phyloP scores from a whole-genome alignment of 2,888 invertebrate species.

The Acleris sparsana region DNA sequence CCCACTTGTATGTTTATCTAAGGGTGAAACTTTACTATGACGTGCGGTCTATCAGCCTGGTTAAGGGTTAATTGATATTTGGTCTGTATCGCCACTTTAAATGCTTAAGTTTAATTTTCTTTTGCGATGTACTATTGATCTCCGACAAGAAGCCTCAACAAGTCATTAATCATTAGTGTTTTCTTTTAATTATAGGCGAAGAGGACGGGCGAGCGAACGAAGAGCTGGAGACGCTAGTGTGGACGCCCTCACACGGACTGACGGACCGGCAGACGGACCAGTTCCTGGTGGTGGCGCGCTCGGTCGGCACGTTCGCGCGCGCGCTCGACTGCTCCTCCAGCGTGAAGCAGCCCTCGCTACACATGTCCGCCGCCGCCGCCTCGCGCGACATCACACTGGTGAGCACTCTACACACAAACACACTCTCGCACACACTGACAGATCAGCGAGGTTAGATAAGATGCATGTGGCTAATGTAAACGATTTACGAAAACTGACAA shows the following conservation, averaged over 20 bases:
- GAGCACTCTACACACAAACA: constrained; percentile 10
- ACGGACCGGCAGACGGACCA: constrained; percentile 99
- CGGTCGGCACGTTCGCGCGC: constrained; percentile 99
- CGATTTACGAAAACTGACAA: too few species aligned
- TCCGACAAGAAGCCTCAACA: too few species aligned
- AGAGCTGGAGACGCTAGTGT: constrained; percentile 95
- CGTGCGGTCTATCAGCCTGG: too few species aligned
- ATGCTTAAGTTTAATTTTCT: too few species aligned
- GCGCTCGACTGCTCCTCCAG: constrained; percentile 99
- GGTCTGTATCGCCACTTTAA: too few species aligned
- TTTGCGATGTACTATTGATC: too few species aligned
- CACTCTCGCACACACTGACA: too few species aligned
- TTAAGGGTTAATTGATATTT: too few species aligned
- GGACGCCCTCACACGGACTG: constrained; percentile 96
- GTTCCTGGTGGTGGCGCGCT: constrained; percentile 96
- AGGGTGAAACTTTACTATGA: too few species aligned
- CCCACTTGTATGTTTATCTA: too few species aligned
- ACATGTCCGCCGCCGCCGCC: constrained; percentile 99
- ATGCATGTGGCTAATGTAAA: too few species aligned
- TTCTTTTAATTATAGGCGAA: constrained; percentile 76
- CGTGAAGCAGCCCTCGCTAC: constrained; percentile 98
- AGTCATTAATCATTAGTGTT: neutral
- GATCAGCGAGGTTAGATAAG: too few species aligned
- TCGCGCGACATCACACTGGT: constrained; percentile 98
- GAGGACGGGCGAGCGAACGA: constrained; percentile 86